Evolutionary conservation across 2,113 vertebrate genomes (phyloP).

Genomic region (Crotophaga sulcirostris): DNA sequence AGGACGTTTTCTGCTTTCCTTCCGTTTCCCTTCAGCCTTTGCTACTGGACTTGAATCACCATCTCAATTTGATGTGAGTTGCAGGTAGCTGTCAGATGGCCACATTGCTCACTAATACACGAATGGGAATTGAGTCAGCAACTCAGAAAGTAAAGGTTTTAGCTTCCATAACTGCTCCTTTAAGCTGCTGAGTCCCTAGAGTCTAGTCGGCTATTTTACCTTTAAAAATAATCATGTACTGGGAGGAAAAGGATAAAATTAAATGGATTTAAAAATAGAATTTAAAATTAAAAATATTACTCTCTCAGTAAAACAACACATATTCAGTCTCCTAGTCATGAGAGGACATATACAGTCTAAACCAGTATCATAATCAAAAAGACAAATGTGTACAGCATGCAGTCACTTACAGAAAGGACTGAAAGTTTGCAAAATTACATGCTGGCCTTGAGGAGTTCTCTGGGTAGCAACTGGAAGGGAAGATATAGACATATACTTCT

Average conservation of each 20-base stretch:
- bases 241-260: neutral
- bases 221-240: neutral
- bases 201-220: neutral
- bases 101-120: neutral
- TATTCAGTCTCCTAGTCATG: neutral
- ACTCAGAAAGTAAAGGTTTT: neutral
- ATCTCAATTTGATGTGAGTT: neutral
- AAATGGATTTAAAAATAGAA: neutral
- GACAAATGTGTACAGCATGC: neutral
- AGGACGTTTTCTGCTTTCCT: neutral
- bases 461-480: neutral
- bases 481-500: neutral
- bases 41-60: neutral
- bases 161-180: neutral
- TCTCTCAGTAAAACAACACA: neutral
- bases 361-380: neutral
- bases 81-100: neutral
- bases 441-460: neutral
- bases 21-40: neutral
- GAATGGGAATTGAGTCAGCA: neutral
- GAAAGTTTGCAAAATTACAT: neutral
- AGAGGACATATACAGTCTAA: neutral
- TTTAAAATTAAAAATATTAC: neutral
- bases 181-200: neutral
- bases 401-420: neutral